Percentiles rank a stretch among this genome's conserved stretches.
These are phyloP conservation scores for Microcebus murinus DNA, from an alignment of 2,113 vertebrate species.

Conservation along the genomic window DNA sequence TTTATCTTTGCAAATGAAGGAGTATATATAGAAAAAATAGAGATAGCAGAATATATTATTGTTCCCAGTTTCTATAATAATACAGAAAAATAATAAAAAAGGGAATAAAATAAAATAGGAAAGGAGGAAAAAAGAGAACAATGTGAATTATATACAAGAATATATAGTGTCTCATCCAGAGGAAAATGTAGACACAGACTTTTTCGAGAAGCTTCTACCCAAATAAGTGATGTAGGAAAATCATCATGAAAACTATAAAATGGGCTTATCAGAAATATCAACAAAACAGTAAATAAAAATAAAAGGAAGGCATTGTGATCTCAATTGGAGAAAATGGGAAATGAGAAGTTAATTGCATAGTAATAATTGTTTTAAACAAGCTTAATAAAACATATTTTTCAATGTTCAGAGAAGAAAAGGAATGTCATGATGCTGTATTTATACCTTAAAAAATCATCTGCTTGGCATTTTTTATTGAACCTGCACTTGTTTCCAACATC, in stretches of 20 bases:
- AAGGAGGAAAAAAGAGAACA: not conserved
- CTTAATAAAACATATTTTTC: not conserved
- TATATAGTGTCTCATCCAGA: not conserved
- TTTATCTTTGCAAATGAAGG: constrained; percentile 24
- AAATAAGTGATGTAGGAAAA: not conserved
- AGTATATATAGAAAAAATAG: not conserved
- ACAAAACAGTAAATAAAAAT: constrained; percentile 23
- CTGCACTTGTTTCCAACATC: not conserved
- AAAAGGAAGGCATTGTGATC: not conserved
- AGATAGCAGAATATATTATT: not conserved
- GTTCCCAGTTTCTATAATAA: not conserved
- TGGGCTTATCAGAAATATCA: not conserved
- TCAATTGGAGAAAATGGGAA: not conserved
- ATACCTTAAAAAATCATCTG: constrained; percentile 3
- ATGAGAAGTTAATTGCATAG: not conserved
- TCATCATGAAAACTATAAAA: not conserved
- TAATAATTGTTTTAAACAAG: constrained; percentile 52
- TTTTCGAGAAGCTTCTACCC: not conserved
- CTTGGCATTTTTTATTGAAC: not conserved
- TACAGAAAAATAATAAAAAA: constrained; percentile 1
- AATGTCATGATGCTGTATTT: not conserved
- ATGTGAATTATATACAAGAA: not conserved
- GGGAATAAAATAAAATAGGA: not conserved
- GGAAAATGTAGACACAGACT: not conserved
- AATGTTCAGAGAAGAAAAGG: not conserved